Percentiles rank a stretch among this genome's conserved stretches.
phyloP scores from a whole-genome alignment of 2,888 invertebrate species.

The Alentia gelatinosa region DNA sequence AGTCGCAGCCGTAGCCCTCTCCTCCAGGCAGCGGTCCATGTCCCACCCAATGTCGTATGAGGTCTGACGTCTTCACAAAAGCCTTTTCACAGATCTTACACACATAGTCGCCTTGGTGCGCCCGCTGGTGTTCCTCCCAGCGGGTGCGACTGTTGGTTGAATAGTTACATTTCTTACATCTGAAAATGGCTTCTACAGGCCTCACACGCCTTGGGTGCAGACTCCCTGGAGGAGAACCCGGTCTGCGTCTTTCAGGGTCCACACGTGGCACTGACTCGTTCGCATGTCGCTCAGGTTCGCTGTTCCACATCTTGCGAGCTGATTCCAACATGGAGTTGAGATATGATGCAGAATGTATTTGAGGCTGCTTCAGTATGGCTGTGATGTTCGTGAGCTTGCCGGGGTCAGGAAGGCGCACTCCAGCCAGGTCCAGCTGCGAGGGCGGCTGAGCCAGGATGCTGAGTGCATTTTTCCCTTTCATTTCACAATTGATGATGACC shows the following conservation, averaged over 20 bases:
- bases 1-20: slow-evolving; percentile 54
- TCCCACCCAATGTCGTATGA: slow-evolving; percentile 60
- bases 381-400: not conserved
- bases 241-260: not conserved
- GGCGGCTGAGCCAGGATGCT: too few species aligned
- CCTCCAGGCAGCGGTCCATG: slow-evolving; percentile 50
- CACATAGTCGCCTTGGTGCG: slow-evolving; percentile 57
- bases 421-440: too few species aligned
- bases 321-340: too few species aligned
- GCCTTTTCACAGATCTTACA: slow-evolving; percentile 60
- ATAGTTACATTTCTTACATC: slow-evolving; percentile 58
- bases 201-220: not conserved
- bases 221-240: not conserved
- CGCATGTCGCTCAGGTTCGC: too few species aligned
- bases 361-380: not conserved
- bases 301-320: too few species aligned
- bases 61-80: slow-evolving; percentile 60
- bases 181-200: slow-evolving; percentile 25
- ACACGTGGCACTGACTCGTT: too few species aligned
- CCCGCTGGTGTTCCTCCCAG: slow-evolving; percentile 56
- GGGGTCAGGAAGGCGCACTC: too few species aligned
- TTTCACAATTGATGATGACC: not conserved
- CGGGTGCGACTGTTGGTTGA: slow-evolving; percentile 30
- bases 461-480: not conserved
- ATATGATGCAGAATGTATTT: too few species aligned